Evolutionary conservation across 2,113 vertebrate genomes (phyloP).

Genomic region (Daboia siamensis): DNA sequence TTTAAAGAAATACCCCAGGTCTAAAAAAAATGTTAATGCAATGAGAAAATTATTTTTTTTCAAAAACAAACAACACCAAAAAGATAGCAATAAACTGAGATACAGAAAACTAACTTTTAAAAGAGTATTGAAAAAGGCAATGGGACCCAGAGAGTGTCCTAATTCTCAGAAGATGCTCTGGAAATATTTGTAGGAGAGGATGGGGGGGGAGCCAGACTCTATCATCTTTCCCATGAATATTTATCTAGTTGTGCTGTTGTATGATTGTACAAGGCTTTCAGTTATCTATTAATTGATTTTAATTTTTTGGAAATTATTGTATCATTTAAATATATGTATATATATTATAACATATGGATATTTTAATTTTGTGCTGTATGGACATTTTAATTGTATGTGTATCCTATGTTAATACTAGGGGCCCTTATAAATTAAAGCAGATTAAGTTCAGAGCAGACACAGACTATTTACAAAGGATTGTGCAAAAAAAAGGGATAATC

Average conservation of each 20-base stretch:
- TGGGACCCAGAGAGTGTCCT: neutral
- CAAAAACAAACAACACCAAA: neutral
- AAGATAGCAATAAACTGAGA: neutral
- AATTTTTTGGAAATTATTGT: neutral
- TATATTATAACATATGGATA: neutral
- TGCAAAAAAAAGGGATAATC: neutral
- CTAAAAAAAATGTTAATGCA: neutral
- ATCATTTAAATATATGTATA: neutral
- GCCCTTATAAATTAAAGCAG: neutral
- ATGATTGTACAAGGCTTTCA: neutral
- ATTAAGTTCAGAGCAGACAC: constrained; percentile 28
- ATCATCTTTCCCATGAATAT: neutral
- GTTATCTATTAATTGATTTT: neutral
- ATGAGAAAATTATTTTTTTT: neutral
- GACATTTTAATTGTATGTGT: neutral
- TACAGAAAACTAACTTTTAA: neutral
- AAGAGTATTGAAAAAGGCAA: neutral
- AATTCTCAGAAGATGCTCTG: neutral
- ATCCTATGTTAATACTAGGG: neutral
- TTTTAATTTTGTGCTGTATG: neutral
- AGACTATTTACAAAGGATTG: neutral
- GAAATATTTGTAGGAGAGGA: neutral
- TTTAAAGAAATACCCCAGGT: neutral
- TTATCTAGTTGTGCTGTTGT: neutral
- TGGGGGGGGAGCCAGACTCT: neutral